phyloP scores from a whole-genome alignment of 2,888 invertebrate genomes.

The Xylocampa areola region DNA sequence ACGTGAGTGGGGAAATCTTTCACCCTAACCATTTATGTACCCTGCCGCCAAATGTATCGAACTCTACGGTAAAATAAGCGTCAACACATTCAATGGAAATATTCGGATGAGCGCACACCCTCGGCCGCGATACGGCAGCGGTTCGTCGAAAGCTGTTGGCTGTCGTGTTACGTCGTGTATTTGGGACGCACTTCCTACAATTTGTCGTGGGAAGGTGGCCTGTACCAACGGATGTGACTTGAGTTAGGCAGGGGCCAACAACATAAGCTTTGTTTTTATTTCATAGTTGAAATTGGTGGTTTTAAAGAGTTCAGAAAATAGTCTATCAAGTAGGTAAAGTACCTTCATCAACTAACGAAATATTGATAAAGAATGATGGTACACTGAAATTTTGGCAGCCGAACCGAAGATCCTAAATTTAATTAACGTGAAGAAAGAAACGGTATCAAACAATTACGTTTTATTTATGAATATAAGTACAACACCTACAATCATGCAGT shows the following conservation, averaged over 20 bases:
- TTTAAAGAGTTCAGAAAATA: background rate
- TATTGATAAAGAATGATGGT: too few relatives aligned
- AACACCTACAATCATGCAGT: too few relatives aligned
- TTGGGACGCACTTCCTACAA: conserved; percentile 75
- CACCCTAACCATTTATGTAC: background rate
- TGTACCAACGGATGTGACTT: conserved; percentile 48
- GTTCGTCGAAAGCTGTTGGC: conserved; percentile 40
- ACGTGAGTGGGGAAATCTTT: background rate
- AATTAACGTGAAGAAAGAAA: too few relatives aligned
- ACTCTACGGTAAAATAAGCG: background rate
- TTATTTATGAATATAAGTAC: too few relatives aligned
- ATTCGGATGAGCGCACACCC: conserved; percentile 59
- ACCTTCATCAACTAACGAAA: too few relatives aligned
- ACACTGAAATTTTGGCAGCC: too few relatives aligned
- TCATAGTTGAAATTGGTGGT: too few relatives aligned
- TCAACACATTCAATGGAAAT: conserved; percentile 44
- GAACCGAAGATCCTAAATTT: too few relatives aligned
- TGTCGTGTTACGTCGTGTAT: conserved; percentile 45
- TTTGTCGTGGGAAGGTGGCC: conserved; percentile 75
- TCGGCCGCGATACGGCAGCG: conserved; percentile 27
- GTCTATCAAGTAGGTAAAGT: background rate
- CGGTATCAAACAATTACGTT: too few relatives aligned
- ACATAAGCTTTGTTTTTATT: conserved; percentile 20
- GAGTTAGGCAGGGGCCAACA: conserved; percentile 28
- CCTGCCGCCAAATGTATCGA: conserved; percentile 1